Evolutionary conservation across 2,888 invertebrate genomes (phyloP), one percentile per base, ranked within the genome.

Genomic region (Oscheius onirici): DNA sequence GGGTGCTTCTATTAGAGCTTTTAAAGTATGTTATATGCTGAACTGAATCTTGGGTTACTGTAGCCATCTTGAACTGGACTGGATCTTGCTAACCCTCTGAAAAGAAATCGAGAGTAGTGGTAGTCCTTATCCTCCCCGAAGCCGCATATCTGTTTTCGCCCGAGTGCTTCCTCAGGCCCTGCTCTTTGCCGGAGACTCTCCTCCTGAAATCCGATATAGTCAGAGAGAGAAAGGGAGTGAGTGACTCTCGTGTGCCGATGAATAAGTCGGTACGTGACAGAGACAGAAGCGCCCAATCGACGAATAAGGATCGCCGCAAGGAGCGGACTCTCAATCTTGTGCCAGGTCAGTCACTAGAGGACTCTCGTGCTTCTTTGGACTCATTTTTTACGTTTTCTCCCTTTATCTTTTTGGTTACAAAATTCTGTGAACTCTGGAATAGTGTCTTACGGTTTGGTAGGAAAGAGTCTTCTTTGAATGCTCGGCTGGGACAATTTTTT

Each of bases 201-300:
- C 52, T 20, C 40, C 22, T 60, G 60, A 60, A 60, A 60, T 24
- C 60, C 43, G 60, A 60, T 49, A 49, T 43, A 60, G 60, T 20
- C 49, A 55, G 55, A 55, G 55, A n/a, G n/a, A n/a, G n/a, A n/a
- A 34, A 34, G 34, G 8, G 34, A 34, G 34, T 34, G 34, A 34
- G 34, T 34, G 49, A 22, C 49, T 22, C 49, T 49, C 49, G 49
- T 22, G 22, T 43, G 20, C 40, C 24, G 49, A 63, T 63, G 63
- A 63, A 63, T 63, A 63, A 63, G 49, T 63, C 63, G 63, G 63
- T 63, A 24, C 63, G 63, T 49, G 63, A 63, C 24, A 17, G 49
- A 34, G 63, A 63, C 24, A 28, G 58, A 22, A 58, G 58, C 22
- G 24, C 58, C 46, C 17, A 24, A 17, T 55, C 55, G n/a, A 57